Conservation (phyloP, 2,888 invertebrate species). For the Andrena fulva region DNA sequence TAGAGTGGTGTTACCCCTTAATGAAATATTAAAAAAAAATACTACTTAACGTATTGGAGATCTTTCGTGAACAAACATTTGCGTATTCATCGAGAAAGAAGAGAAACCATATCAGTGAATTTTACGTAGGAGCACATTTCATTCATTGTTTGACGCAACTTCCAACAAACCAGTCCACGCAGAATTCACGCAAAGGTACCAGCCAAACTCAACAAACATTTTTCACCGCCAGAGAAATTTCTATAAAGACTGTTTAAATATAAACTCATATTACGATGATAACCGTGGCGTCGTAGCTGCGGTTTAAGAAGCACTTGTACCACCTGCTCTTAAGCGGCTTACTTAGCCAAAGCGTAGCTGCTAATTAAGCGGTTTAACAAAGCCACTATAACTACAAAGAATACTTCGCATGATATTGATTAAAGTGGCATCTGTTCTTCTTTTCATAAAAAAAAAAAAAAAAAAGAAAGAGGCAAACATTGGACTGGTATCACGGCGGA, state of each 20-base stretch:
- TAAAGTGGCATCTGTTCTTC: neutral
- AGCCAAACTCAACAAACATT: neutral
- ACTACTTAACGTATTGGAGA: no score
- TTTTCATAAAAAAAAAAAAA: no score
- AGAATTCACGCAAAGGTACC: neutral
- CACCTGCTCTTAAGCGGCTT: constrained; percentile 64
- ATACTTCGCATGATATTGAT: constrained; percentile 34
- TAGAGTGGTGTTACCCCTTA: no score
- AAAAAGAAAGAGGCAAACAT: neutral
- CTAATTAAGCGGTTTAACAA: constrained; percentile 66
- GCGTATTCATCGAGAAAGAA: no score
- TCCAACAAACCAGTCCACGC: no score
- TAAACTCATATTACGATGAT: constrained; percentile 41
- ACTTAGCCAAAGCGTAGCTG: constrained; percentile 59
- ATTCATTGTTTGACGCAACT: no score
- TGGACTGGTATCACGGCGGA: neutral
- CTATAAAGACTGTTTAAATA: constrained; percentile 33
- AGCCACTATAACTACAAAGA: constrained; percentile 37
- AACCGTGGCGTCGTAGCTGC: constrained; percentile 25
- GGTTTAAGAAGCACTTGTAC: constrained; percentile 60
- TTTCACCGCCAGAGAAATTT: constrained; percentile 7
- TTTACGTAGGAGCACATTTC: no score
- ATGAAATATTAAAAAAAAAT: no score
- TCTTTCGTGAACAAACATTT: no score
- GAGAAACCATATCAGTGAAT: no score